These are phyloP conservation scores for Egretta garzetta DNA, from an alignment of 2,113 vertebrate genomes.

Conservation along the genomic window DNA sequence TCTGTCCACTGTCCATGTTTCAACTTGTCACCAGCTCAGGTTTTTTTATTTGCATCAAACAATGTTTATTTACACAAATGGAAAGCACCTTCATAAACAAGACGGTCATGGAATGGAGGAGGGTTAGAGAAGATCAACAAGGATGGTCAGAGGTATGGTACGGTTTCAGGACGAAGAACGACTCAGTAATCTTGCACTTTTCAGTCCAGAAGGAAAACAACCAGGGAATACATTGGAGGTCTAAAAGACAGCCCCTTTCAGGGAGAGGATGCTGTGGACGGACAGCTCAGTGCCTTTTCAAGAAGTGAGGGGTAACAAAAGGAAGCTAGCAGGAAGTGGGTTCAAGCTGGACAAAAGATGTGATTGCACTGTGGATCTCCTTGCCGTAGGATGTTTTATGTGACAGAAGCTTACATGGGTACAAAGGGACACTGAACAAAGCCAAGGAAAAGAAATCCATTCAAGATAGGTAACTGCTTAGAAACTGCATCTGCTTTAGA, in stretches of 20 bases:
- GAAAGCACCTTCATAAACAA: not conserved
- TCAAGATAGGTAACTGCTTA: not conserved
- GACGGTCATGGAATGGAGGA: not conserved
- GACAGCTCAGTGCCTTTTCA: not conserved
- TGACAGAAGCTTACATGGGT: not conserved
- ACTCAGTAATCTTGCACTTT: not conserved
- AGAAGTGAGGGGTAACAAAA: not conserved
- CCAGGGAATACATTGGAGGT: not conserved
- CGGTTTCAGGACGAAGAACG: not conserved
- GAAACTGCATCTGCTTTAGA: not conserved
- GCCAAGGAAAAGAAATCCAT: not conserved
- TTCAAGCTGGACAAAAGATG: not conserved
- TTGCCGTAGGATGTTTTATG: not conserved
- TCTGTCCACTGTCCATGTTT: not conserved
- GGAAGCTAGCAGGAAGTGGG: not conserved
- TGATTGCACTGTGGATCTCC: fast-evolving
- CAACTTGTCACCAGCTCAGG: not conserved
- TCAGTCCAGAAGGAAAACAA: not conserved
- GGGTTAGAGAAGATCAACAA: not conserved
- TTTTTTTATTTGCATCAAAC: not conserved
- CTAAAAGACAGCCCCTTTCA: not conserved
- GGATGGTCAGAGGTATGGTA: not conserved
- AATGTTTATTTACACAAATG: not conserved
- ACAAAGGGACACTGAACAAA: not conserved
- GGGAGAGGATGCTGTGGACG: not conserved